Conservation (phyloP, 2,888 invertebrate genomes). For the Caenorhabditis uteleia region DNA sequence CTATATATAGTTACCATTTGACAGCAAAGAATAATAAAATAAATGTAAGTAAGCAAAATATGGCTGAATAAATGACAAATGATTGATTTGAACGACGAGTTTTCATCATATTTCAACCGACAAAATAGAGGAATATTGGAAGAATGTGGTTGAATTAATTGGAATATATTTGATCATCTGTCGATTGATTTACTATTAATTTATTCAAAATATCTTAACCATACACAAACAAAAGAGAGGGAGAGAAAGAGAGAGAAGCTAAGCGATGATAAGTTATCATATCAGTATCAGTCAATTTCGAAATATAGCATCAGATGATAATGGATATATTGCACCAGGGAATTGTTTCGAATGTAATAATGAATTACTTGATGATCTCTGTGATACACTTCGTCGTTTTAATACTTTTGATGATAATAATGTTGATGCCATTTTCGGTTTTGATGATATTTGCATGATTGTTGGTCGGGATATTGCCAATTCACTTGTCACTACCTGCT, state of each 20-base stretch:
- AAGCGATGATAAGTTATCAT: neutral
- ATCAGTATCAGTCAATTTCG: neutral
- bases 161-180: neutral
- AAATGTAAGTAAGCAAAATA: constrained; percentile 3
- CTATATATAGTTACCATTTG: constrained; percentile 14
- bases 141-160: neutral
- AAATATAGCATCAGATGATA: constrained; percentile 45
- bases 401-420: constrained; percentile 9
- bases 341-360: constrained; percentile 19
- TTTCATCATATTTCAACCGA: neutral
- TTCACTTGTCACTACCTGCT: no score
- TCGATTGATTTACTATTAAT: neutral
- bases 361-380: constrained; percentile 15
- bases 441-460: constrained; percentile 9
- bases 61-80: constrained; percentile 6
- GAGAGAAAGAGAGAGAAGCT: neutral
- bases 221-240: neutral
- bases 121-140: neutral
- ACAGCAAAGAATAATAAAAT: constrained; percentile 5
- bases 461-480: constrained; percentile 19
- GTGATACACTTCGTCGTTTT: constrained; percentile 2
- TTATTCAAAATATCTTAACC: neutral
- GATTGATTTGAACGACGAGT: no score
- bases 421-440: constrained; percentile 24
- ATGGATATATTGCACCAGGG: constrained; percentile 51